Evolutionary conservation across 1,140 invertebrate genomes (phyloP).

Genomic region (Macrosteles quadrilineatus): DNA sequence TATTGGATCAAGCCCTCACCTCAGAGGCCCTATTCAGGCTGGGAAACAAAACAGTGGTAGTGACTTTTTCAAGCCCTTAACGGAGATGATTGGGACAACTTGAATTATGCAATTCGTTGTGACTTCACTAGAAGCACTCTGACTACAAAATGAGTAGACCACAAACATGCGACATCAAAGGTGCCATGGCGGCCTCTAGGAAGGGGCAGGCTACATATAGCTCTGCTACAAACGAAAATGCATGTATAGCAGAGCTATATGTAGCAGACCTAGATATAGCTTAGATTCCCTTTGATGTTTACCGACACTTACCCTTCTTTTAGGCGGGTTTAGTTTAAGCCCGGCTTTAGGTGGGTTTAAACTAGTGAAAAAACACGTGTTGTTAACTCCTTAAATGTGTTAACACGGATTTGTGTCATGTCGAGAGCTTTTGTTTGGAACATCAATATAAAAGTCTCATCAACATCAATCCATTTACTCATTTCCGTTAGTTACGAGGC

Average conservation of each 20-base stretch:
- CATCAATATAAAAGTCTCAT: too few relatives aligned
- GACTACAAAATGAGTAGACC: not conserved
- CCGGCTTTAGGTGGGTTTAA: too few relatives aligned
- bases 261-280: conserved; percentile 1
- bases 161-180: not conserved
- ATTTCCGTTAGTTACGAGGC: too few relatives aligned
- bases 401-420: too few relatives aligned
- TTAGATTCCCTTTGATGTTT: not conserved
- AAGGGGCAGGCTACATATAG: not conserved
- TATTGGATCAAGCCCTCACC: conserved; percentile 7
- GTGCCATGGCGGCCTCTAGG: not conserved
- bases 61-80: conserved; percentile 11
- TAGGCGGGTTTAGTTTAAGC: too few relatives aligned
- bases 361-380: too few relatives aligned
- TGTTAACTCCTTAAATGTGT: too few relatives aligned
- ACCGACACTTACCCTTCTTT: too few relatives aligned
- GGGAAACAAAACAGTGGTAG: conserved; percentile 10
- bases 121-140: not conserved
- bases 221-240: not conserved
- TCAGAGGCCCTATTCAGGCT: too few relatives aligned
- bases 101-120: not conserved
- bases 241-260: not conserved
- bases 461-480: too few relatives aligned
- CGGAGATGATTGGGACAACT: conserved; percentile 1
- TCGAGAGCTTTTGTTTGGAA: too few relatives aligned